Conservation (phyloP, 2,888 invertebrate genomes). For the Cartodere bifasciata region DNA sequence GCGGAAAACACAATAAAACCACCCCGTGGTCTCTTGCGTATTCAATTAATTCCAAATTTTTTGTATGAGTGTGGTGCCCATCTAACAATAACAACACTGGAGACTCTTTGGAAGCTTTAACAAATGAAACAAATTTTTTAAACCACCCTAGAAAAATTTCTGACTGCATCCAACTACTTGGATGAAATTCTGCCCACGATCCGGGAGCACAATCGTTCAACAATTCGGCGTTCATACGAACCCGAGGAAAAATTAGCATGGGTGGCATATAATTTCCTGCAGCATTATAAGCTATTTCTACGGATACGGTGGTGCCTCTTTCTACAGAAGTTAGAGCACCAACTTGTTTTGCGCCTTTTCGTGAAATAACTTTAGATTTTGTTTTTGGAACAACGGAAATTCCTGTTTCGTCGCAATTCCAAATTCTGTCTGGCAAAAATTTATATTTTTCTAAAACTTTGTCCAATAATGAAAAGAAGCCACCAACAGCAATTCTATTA, state of each 20-base stretch:
- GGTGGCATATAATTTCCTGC: constrained; percentile 18
- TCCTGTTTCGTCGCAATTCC: constrained; percentile 25
- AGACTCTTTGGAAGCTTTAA: constrained; percentile 2
- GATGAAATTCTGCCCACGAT: constrained; percentile 15
- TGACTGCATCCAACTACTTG: constrained; percentile 10
- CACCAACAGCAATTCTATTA: constrained; percentile 21
- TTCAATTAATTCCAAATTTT: constrained; percentile 18
- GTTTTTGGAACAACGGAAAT: constrained; percentile 21
- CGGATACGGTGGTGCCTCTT: constrained; percentile 17
- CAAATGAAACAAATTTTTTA: constrained; percentile 9
- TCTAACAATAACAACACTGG: constrained; percentile 12
- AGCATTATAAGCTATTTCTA: constrained; percentile 18
- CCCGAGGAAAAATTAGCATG: constrained; percentile 17
- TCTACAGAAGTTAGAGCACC: constrained; percentile 18
- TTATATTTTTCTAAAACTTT: constrained; percentile 19
- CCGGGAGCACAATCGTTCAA: constrained; percentile 19
- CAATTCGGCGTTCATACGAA: constrained; percentile 20
- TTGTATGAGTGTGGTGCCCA: constrained; percentile 11
- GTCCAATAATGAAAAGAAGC: constrained; percentile 16
- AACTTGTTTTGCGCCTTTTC: constrained; percentile 18
- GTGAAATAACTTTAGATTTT: constrained; percentile 17
- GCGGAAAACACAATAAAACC: constrained; percentile 17
- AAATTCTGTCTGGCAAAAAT: constrained; percentile 19
- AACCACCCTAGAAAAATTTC: constrained; percentile 11
- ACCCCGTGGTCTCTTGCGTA: constrained; percentile 21